Evolutionary conservation across 92 coral and sea anemone species (phyloP).

Genomic region (Bergia puertoricense): DNA sequence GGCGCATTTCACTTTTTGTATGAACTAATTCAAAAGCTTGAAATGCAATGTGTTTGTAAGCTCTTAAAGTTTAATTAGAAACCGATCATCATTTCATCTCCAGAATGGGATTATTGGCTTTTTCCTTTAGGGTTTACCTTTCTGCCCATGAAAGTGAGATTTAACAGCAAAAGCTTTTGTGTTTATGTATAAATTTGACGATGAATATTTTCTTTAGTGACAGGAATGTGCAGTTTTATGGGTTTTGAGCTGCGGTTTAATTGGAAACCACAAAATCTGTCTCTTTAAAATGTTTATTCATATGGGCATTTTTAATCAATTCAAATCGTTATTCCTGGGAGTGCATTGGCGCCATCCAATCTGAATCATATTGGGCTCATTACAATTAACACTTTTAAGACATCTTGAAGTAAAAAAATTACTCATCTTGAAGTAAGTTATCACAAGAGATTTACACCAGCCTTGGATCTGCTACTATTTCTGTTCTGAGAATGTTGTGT

Average conservation of each 20-base stretch:
- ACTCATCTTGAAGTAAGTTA: background rate
- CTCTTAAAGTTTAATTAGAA: slow-evolving; percentile 44
- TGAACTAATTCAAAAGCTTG: background rate
- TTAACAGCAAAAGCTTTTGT: background rate
- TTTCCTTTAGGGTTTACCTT: background rate
- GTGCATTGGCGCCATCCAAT: background rate
- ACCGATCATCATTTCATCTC: background rate
- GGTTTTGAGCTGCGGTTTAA: slow-evolving; percentile 5
- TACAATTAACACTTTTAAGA: background rate
- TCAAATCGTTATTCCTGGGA: background rate
- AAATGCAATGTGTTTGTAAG: slow-evolving; percentile 17
- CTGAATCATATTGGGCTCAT: background rate
- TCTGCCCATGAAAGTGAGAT: background rate
- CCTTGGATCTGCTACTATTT: background rate
- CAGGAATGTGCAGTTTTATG: background rate
- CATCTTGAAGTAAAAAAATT: background rate
- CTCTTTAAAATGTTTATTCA: slow-evolving; percentile 17
- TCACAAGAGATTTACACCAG: background rate
- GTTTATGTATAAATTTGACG: background rate
- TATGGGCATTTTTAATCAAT: slow-evolving; percentile 21
- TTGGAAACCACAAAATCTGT: slow-evolving; percentile 31
- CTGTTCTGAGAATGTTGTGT: background rate
- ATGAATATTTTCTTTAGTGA: background rate
- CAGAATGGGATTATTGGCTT: background rate
- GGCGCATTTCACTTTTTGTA: background rate